Conservation (phyloP, 2,888 invertebrate species). For the Pristionchus maxplancki region DNA sequence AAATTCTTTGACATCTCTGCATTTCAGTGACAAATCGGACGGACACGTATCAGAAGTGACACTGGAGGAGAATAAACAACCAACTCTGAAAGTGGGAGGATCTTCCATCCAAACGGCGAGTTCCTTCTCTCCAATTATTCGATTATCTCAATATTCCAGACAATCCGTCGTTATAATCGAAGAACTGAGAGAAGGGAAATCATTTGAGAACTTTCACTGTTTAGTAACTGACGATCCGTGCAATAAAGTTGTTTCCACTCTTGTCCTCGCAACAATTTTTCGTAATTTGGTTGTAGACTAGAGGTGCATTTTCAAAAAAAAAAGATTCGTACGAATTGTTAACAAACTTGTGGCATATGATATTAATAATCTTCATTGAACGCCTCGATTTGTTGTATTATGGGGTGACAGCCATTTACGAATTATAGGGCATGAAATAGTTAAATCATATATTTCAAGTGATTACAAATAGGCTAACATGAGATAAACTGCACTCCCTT, state of each 20-base stretch:
- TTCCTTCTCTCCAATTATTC: background rate
- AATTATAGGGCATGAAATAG: no score
- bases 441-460: background rate
- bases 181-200: slow-evolving; percentile 31
- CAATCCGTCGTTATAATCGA: slow-evolving; percentile 33
- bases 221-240: background rate
- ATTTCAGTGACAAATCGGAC: slow-evolving; percentile 26
- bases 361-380: no score
- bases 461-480: background rate
- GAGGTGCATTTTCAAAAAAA: background rate
- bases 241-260: slow-evolving; percentile 24
- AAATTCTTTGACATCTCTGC: background rate
- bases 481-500: background rate
- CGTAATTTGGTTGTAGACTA: background rate
- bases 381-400: no score
- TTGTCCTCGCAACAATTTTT: background rate
- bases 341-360: no score
- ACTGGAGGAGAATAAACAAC: slow-evolving; percentile 30
- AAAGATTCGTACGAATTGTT: no score
- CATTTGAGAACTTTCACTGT: background rate
- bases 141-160: background rate
- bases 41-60: slow-evolving; percentile 23
- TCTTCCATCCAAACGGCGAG: slow-evolving; percentile 21
- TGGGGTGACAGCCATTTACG: no score
- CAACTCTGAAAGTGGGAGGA: slow-evolving; percentile 29